phyloP scores from a whole-genome alignment of 2,113 vertebrate species.

The Chaetodon trifascialis region DNA sequence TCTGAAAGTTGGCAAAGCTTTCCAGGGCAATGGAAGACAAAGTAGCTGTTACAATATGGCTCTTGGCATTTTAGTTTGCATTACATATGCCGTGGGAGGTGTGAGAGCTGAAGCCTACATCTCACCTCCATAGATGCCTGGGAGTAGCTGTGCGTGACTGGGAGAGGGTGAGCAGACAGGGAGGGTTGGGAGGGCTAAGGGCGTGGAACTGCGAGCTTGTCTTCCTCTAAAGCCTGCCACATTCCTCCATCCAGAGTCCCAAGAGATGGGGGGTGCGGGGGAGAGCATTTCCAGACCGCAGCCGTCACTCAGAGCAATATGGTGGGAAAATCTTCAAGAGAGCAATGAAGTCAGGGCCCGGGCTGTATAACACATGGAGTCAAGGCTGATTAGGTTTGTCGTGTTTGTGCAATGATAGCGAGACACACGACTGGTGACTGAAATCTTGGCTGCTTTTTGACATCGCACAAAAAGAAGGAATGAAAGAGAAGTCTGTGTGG shows the following conservation, averaged over 20 bases:
- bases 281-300: slow-evolving; percentile 72
- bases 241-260: slow-evolving; percentile 77
- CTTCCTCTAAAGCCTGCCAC: slow-evolving; percentile 63
- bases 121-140: slow-evolving; percentile 61
- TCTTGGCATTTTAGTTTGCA: slow-evolving; percentile 30
- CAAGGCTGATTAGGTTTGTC: slow-evolving; percentile 32
- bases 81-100: slow-evolving; percentile 39
- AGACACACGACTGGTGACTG: slow-evolving; percentile 26
- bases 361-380: slow-evolving; percentile 55
- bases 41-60: slow-evolving; percentile 11
- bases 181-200: slow-evolving; percentile 44
- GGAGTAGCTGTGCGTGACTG: slow-evolving; percentile 76
- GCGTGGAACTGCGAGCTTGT: slow-evolving; percentile 50
- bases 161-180: slow-evolving; percentile 43
- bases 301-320: slow-evolving; percentile 67
- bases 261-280: slow-evolving; percentile 49
- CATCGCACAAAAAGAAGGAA: slow-evolving; percentile 24
- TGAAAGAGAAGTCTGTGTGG: background rate
- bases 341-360: slow-evolving; percentile 54
- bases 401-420: slow-evolving; percentile 45
- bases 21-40: background rate
- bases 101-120: slow-evolving; percentile 22
- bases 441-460: slow-evolving; percentile 1
- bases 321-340: slow-evolving; percentile 71
- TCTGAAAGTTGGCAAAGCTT: background rate